These are phyloP conservation scores for Seladonia tumulorum DNA, from an alignment of 2,888 invertebrate genomes.

Conservation along the genomic window DNA sequence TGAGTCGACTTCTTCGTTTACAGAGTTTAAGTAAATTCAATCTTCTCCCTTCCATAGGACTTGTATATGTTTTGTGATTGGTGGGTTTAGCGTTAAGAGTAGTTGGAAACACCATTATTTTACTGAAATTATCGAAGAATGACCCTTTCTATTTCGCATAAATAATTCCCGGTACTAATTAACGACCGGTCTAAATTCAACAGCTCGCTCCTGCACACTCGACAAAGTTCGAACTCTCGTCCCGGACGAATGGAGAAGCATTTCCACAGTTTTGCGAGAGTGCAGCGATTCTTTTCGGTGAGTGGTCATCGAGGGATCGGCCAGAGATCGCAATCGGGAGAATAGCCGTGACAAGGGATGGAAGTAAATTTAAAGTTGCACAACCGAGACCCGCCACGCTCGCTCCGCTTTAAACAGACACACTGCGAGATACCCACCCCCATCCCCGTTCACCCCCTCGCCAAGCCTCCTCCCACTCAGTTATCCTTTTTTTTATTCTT, in stretches of 20 bases:
- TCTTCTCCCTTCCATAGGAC: no score
- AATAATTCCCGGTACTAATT: not conserved
- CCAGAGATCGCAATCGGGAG: not conserved
- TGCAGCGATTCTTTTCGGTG: not conserved
- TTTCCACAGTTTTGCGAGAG: not conserved
- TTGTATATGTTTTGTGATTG: no score
- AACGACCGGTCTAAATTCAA: not conserved
- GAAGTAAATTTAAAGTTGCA: slow-evolving; percentile 11
- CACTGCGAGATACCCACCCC: slow-evolving; percentile 18
- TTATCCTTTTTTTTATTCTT: slow-evolving; percentile 5
- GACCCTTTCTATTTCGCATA: no score
- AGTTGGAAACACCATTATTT: no score
- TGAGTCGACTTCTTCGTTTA: no score
- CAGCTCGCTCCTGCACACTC: not conserved
- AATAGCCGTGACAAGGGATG: slow-evolving; percentile 1
- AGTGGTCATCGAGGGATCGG: not conserved
- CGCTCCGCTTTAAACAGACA: slow-evolving; percentile 46
- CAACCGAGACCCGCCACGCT: not conserved
- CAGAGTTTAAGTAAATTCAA: no score
- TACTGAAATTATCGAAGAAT: no score
- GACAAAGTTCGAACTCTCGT: not conserved
- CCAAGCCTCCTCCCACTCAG: not conserved
- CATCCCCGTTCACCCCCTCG: not conserved
- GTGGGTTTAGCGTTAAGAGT: no score
- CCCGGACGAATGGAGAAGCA: not conserved